phyloP scores from a whole-genome alignment of 2,888 invertebrate genomes.

The Thysanoteuthis rhombus region DNA sequence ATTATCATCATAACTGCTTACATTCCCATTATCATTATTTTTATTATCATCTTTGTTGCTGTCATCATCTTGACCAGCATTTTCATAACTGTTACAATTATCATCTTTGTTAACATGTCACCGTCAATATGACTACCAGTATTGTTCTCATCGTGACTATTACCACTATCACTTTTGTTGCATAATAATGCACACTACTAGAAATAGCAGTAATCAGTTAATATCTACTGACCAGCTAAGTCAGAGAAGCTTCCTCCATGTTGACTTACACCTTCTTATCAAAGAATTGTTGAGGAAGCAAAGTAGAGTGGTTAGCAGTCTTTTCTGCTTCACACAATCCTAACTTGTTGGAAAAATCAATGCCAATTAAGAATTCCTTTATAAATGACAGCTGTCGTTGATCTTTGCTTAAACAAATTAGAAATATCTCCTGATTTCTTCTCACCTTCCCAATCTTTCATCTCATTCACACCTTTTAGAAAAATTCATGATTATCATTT shows the following conservation, averaged over 20 bases:
- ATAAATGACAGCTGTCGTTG: not conserved
- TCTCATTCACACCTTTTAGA: not conserved
- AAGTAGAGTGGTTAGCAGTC: not conserved
- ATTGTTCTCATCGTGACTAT: not conserved
- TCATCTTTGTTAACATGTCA: not conserved
- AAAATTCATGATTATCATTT: not conserved
- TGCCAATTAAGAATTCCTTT: constrained; percentile 12
- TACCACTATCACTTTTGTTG: not conserved
- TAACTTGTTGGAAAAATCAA: constrained; percentile 12
- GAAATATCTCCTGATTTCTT: not conserved
- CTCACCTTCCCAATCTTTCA: not conserved
- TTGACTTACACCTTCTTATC: not conserved
- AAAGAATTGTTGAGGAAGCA: not conserved
- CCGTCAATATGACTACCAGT: not conserved
- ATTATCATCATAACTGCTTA: not conserved
- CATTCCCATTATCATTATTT: not conserved
- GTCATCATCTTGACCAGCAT: not conserved
- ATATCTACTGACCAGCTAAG: not conserved
- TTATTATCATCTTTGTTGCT: not conserved
- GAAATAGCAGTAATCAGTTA: not conserved
- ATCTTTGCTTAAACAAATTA: constrained; percentile 12
- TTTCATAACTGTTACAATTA: not conserved
- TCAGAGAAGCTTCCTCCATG: not conserved
- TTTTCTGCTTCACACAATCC: not conserved
- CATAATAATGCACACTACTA: not conserved